These are phyloP conservation scores for Troilus luridus DNA, from an alignment of 2,888 invertebrate genomes.

Conservation along the genomic window DNA sequence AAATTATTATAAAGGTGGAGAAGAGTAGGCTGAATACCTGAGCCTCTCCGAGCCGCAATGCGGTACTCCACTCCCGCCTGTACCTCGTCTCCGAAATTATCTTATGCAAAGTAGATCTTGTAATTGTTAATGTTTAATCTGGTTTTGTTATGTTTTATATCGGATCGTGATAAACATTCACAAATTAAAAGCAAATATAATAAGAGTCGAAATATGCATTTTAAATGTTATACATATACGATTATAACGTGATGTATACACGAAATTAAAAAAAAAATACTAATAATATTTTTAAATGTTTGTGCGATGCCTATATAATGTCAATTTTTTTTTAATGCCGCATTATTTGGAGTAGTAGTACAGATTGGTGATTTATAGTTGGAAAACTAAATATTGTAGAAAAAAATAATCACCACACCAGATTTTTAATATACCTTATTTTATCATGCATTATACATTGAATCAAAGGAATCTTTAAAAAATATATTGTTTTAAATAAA, in stretches of 20 bases:
- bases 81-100: not conserved
- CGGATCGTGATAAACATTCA: not conserved
- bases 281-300: too few species aligned
- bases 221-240: not conserved
- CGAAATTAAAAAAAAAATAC: too few species aligned
- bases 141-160: not conserved
- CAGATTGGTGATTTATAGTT: too few species aligned
- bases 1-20: not conserved
- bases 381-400: too few species aligned
- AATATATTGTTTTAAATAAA: too few species aligned
- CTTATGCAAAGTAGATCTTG: not conserved
- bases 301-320: too few species aligned
- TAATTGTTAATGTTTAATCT: not conserved
- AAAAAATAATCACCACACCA: too few species aligned
- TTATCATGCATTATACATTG: too few species aligned
- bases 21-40: not conserved
- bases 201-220: not conserved
- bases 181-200: not conserved
- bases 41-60: conserved; percentile 21
- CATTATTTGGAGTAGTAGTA: too few species aligned
- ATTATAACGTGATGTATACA: not conserved
- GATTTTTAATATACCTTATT: too few species aligned
- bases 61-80: conserved; percentile 11
- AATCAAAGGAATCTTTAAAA: too few species aligned
- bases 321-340: too few species aligned